Conservation (phyloP, 92 coral and sea anemone genomes). For the Plumapathes pennacea region DNA sequence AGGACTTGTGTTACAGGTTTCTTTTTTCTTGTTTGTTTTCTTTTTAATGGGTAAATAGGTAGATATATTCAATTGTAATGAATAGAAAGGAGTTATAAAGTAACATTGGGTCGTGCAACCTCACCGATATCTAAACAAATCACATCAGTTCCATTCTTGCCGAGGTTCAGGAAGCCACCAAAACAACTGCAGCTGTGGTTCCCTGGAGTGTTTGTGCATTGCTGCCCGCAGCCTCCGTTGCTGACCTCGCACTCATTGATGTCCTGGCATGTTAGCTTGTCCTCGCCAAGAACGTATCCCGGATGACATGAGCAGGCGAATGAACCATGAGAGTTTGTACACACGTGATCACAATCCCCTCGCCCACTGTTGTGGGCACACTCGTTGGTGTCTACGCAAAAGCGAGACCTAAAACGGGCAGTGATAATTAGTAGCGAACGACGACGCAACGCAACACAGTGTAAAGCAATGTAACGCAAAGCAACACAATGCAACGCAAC, state of each 20-base stretch:
- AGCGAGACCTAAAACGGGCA: conserved; percentile 61
- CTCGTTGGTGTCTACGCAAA: conserved; percentile 88
- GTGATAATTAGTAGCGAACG: neutral
- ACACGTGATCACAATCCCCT: conserved; percentile 91
- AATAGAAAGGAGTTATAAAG: too few relatives aligned
- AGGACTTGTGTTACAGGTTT: too few relatives aligned
- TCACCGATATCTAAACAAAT: conserved; percentile 88
- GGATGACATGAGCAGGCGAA: conserved; percentile 86
- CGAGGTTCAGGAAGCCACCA: conserved; percentile 74
- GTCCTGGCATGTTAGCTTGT: conserved; percentile 77
- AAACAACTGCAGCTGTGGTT: conserved; percentile 71
- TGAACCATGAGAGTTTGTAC: conserved; percentile 84
- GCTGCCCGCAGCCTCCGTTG: conserved; percentile 85
- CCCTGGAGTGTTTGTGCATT: conserved; percentile 77
- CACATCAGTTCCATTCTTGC: conserved; percentile 74
- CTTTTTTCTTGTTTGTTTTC: too few relatives aligned
- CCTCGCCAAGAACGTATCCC: conserved; percentile 65
- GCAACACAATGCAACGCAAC: neutral
- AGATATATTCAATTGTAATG: too few relatives aligned
- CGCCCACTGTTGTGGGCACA: conserved; percentile 83
- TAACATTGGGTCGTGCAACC: too few relatives aligned
- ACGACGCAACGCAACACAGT: neutral
- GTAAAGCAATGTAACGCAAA: neutral
- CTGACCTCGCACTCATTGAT: conserved; percentile 68
- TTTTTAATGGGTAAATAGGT: too few relatives aligned